A percentile compares a stretch with the other conserved stretches of the same genome.
Conservation (phyloP, 2,888 invertebrate genomes). For the Philonicus albiceps region DNA sequence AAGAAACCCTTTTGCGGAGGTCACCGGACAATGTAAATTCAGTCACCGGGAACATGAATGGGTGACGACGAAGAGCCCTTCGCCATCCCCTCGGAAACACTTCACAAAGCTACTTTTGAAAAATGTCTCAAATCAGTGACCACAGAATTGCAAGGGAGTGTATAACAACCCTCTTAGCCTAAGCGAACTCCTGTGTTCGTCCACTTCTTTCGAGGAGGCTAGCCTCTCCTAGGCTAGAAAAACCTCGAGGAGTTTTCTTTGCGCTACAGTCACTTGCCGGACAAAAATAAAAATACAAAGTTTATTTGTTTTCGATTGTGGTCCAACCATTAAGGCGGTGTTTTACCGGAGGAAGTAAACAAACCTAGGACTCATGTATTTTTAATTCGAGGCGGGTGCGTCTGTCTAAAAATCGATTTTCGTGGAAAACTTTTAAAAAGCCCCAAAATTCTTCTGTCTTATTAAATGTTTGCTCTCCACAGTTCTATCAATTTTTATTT, state of each 20-base stretch:
- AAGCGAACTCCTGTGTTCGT: slow-evolving; percentile 26
- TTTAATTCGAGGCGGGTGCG: background rate
- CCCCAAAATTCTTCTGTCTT: background rate
- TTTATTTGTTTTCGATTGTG: slow-evolving; percentile 34
- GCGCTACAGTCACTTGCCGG: background rate
- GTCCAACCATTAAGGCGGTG: background rate
- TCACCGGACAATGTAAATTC: slow-evolving; percentile 28
- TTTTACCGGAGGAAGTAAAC: slow-evolving; percentile 10
- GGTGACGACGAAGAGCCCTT: background rate
- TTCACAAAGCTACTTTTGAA: slow-evolving; percentile 24
- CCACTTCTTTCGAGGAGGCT: background rate
- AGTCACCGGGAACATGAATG: slow-evolving; percentile 24
- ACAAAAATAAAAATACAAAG: background rate
- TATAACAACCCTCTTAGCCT: slow-evolving; percentile 17
- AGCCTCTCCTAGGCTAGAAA: background rate
- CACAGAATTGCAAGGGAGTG: slow-evolving; percentile 8
- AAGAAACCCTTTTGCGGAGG: slow-evolving; percentile 21
- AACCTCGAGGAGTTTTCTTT: background rate
- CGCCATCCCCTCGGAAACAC: background rate
- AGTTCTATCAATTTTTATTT: background rate
- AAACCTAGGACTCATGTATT: slow-evolving; percentile 14
- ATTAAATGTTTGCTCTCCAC: background rate
- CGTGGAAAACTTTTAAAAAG: background rate
- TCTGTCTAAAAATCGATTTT: background rate
- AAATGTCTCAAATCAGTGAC: slow-evolving; percentile 24